These are phyloP conservation scores for Agrotis clavis DNA, from an alignment of 2,888 invertebrate species.

Conservation along the genomic window DNA sequence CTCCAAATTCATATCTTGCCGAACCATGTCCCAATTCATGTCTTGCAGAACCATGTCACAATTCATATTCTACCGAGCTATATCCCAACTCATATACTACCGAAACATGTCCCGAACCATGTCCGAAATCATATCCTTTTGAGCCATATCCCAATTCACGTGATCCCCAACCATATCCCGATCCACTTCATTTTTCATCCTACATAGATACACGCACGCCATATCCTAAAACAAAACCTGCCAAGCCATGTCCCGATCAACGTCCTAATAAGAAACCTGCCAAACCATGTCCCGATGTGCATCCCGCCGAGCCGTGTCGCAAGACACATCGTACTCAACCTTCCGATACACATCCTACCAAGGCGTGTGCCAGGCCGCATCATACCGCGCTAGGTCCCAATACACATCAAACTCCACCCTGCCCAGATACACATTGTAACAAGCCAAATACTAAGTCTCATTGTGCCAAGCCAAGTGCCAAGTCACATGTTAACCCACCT, in stretches of 20 bases:
- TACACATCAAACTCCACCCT: background rate
- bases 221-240: background rate
- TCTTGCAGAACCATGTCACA: no score
- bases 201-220: background rate
- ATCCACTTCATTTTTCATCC: background rate
- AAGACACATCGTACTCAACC: background rate
- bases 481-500: background rate
- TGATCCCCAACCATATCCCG: background rate
- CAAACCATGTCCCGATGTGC: background rate
- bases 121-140: background rate
- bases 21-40: no score
- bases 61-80: no score
- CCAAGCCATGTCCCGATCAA: background rate
- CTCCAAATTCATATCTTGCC: no score
- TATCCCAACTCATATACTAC: background rate
- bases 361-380: no score
- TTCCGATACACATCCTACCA: background rate
- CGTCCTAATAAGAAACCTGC: background rate
- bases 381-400: no score
- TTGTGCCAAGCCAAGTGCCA: background rate
- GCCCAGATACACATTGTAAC: background rate
- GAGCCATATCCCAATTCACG: no score
- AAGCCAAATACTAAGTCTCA: background rate
- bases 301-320: background rate
- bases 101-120: no score